Conservation (phyloP, 1,140 invertebrate species). For the Dryas iulia region DNA sequence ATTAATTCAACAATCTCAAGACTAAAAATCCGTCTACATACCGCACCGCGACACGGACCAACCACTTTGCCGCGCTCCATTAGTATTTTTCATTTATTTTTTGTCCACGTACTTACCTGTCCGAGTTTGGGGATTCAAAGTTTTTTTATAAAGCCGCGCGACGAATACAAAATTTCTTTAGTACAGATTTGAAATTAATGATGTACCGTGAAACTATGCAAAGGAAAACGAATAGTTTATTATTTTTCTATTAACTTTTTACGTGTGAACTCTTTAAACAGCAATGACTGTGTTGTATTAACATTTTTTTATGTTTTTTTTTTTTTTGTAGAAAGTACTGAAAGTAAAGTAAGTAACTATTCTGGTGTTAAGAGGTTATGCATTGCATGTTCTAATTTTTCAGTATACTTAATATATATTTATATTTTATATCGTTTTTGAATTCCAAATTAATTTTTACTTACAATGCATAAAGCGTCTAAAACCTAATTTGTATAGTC, state of each 20-base stretch:
- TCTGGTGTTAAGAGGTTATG: too few relatives aligned
- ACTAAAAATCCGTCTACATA: slow-evolving; percentile 45
- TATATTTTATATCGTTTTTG: too few relatives aligned
- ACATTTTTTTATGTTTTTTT: too few relatives aligned
- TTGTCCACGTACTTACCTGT: slow-evolving; percentile 75
- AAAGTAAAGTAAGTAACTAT: background rate
- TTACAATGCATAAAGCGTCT: too few relatives aligned
- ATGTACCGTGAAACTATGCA: slow-evolving; percentile 62
- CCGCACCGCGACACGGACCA: slow-evolving; percentile 50
- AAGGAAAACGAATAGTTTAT: slow-evolving; percentile 48
- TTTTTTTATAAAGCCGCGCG: slow-evolving; percentile 70
- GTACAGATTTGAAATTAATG: slow-evolving; percentile 72
- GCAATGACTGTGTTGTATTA: background rate
- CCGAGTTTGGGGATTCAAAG: slow-evolving; percentile 69
- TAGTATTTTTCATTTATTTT: slow-evolving; percentile 81
- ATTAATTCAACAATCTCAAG: background rate
- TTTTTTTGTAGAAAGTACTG: too few relatives aligned
- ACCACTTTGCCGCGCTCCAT: slow-evolving; percentile 72
- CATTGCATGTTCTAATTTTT: too few relatives aligned
- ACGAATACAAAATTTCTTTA: slow-evolving; percentile 77
- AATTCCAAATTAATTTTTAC: too few relatives aligned
- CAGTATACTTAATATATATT: too few relatives aligned
- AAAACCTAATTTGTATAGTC: too few relatives aligned
- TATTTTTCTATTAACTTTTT: slow-evolving; percentile 70
- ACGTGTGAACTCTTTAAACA: background rate